Evolutionary conservation across 2,113 vertebrate species (phyloP).

Genomic region (Myrmecophaga tridactyla): DNA sequence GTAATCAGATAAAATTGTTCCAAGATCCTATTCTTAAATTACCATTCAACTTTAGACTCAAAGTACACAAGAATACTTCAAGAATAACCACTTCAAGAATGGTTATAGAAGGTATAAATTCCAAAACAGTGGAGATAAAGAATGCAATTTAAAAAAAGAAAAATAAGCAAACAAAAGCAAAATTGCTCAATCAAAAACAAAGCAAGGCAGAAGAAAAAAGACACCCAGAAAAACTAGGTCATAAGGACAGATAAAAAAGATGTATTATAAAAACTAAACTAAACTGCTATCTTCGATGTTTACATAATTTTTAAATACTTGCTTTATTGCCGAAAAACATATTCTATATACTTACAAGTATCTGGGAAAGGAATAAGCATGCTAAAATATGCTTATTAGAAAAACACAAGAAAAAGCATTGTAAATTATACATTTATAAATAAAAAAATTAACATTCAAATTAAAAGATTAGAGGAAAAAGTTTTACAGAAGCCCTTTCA

Average conservation of each 20-base stretch:
- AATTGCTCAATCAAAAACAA: not conserved
- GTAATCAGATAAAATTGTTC: not conserved
- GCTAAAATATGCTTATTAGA: not conserved
- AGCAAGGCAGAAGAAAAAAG: not conserved
- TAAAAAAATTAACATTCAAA: not conserved
- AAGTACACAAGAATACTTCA: not conserved
- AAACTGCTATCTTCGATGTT: no score
- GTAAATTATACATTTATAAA: not conserved
- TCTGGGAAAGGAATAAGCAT: not conserved
- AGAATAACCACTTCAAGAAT: not conserved
- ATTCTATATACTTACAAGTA: not conserved
- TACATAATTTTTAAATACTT: constrained; percentile 1
- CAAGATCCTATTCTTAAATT: not conserved
- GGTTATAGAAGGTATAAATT: not conserved
- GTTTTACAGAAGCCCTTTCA: not conserved
- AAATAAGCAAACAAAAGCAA: not conserved
- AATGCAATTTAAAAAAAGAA: not conserved
- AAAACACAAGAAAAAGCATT: not conserved
- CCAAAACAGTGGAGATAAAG: not conserved
- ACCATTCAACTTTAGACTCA: not conserved
- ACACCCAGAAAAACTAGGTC: not conserved
- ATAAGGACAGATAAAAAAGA: not conserved
- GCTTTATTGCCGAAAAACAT: not conserved
- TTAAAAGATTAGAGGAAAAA: not conserved
- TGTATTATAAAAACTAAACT: not conserved